Evolutionary conservation across 2,113 vertebrate species (phyloP).

Genomic region (Pongo abelii): DNA sequence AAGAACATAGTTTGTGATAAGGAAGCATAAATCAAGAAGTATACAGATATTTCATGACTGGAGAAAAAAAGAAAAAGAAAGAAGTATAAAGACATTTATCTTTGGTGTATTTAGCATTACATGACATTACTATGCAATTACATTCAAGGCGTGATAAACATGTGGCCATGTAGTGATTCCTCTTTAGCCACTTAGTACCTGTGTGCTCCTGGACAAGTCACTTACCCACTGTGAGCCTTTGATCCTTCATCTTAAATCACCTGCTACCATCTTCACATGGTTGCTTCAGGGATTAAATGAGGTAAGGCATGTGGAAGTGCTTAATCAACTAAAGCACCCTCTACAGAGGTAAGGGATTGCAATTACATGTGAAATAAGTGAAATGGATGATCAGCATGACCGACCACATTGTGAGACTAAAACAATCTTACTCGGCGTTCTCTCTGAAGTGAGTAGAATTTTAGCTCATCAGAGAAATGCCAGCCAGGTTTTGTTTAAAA

Average conservation of each 20-base stretch:
- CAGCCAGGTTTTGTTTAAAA: conserved; percentile 16
- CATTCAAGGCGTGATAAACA: background rate
- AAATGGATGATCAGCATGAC: background rate
- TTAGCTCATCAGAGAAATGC: background rate
- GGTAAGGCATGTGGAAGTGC: background rate
- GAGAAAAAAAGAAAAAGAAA: background rate
- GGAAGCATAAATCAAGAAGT: background rate
- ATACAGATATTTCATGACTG: background rate
- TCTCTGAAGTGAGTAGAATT: background rate
- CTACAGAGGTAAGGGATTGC: background rate
- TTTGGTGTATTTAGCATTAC: background rate
- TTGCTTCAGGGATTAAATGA: background rate
- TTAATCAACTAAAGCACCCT: background rate
- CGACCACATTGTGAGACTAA: background rate
- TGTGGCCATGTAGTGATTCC: background rate
- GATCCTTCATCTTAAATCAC: background rate
- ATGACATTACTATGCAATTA: background rate
- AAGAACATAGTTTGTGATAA: background rate
- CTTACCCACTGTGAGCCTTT: background rate
- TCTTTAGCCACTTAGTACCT: background rate
- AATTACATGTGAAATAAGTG: background rate
- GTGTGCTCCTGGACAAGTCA: background rate
- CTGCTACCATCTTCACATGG: background rate
- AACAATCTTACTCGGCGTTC: background rate
- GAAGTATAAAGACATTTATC: background rate